Conservation (phyloP, 2,888 invertebrate genomes). For the Heliconius erato region DNA sequence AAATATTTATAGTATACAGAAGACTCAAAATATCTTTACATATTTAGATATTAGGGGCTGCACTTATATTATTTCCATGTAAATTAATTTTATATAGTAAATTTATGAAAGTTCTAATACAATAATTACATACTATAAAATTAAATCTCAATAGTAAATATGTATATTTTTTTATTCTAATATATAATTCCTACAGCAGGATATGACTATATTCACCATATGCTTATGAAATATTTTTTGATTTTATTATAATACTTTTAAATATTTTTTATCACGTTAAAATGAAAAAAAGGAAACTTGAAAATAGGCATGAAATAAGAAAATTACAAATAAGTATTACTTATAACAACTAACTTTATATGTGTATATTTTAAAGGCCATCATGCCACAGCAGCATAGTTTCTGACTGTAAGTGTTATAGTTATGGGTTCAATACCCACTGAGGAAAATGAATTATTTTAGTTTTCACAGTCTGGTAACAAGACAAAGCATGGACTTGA, state of each 20-base stretch:
- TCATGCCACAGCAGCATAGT: background rate
- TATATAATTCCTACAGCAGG: too few species aligned
- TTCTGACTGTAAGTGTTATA: background rate
- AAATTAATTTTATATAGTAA: background rate
- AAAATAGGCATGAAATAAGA: too few species aligned
- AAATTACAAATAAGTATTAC: slow-evolving; percentile 27
- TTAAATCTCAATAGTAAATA: background rate
- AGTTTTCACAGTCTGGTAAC: background rate
- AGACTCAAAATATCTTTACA: background rate
- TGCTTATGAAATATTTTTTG: too few species aligned
- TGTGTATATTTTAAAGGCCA: too few species aligned
- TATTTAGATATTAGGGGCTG: background rate
- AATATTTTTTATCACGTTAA: too few species aligned
- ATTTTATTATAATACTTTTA: too few species aligned
- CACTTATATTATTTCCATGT: background rate
- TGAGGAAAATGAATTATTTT: background rate
- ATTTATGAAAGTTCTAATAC: background rate
- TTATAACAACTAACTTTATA: slow-evolving; percentile 42
- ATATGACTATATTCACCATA: too few species aligned
- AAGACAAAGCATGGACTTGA: background rate
- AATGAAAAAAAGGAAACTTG: too few species aligned
- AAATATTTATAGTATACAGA: too few species aligned
- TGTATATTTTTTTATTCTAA: too few species aligned
- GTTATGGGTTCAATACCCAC: background rate
- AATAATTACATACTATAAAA: background rate